Evolutionary conservation across 2,888 invertebrate species (phyloP), one percentile per base, ranked within the genome.

Genomic region (Drosophila infuscata): DNA sequence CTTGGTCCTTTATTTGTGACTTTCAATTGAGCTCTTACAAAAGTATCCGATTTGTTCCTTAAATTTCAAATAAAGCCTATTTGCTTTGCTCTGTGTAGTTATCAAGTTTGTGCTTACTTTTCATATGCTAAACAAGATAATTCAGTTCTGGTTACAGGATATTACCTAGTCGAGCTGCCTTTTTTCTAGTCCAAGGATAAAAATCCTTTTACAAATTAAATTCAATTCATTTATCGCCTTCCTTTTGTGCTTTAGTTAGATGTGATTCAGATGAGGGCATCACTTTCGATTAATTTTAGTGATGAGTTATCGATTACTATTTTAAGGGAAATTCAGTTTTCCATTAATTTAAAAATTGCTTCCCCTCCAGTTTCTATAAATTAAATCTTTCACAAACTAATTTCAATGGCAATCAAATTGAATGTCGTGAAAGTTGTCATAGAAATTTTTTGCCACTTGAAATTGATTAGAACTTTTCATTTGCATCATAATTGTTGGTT

Each of bases 401-500:
- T 29, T 46, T 35, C 29, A 63, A 59, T 35, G 35, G 17, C n/a
- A 62, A 25, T 54, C 41, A 17, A 56, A 49, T 43, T 60, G 57
- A 53, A n/a, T 20, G 9, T 6, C 33, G 71, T 76, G 82, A 83
- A 83, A 88, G 88, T 62, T 54, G 36, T 33, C 29, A 38, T 49
- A 29, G 64, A 43, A 59, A 67, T 61, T 58, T 41, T 68, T 70
- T 60, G 64, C 49, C 46, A 64, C 61, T 76, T 66, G 67, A 65
- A 61, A 61, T 70, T 80, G 83, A 82, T 83, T 72, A 81, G 78
- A 86, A 86, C 59, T 68, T 71, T 76, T 80, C 64, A 78, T 78
- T 78, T 78, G 78, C 81, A 77, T 78, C 30, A 57, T 61, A 72
- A 76, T 78, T 76, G 63, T 38, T 46, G 60, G 29, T 25, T 25